Base-by-base conservation (phyloP, 2,888 invertebrate genomes). In the Perdita meconis region DNA sequence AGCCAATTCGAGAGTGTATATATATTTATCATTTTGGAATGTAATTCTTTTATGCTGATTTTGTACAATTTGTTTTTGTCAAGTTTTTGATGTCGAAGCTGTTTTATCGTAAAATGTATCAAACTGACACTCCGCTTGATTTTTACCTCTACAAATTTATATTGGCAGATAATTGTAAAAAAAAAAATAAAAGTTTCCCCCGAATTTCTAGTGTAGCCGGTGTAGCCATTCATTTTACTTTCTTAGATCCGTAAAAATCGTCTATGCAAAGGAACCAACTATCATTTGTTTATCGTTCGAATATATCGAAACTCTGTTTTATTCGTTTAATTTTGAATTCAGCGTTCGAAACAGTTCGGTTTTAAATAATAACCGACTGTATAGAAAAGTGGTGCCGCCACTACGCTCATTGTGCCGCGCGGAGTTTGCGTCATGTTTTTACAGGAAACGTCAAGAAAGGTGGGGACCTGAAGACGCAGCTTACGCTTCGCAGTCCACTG, bases 401-500 rank as follows among this genome's bases (percentile, higher is more conserved):
- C 36, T 57, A 60, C 61, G 42, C 19, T 24, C 13, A 42, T 64
- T 8, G 44, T 30, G 10, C 24, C n/a, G n/a, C 36, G 56, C 19
- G 47, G 70, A 66, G 67, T 79, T 66, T 84, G 80, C 85, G 84
- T 84, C 70, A 79, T 59, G 63, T 59, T 77, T 76, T 76, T 61
- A 40, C 53, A 75, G 63, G 77, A 81, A 83, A 83, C 65, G 64
- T 77, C 74, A 85, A 81, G 73, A 26, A 71, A 81, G 80, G 84
- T 81, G 85, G 83, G 85, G 81, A 72, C 71, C 59, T 22, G 79
- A 79, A 77, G 71, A 65, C 77, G 71, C 74, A 75, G 69, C 73
- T 59, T 53, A 67, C 56, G 53, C 59, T 82, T 84, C 68, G 73
- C 84, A 87, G 89, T 88, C 82, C 81, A 87, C 84, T 82, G 87